Base-by-base conservation (phyloP, 2,888 invertebrate genomes). In the Phasia obesa region DNA sequence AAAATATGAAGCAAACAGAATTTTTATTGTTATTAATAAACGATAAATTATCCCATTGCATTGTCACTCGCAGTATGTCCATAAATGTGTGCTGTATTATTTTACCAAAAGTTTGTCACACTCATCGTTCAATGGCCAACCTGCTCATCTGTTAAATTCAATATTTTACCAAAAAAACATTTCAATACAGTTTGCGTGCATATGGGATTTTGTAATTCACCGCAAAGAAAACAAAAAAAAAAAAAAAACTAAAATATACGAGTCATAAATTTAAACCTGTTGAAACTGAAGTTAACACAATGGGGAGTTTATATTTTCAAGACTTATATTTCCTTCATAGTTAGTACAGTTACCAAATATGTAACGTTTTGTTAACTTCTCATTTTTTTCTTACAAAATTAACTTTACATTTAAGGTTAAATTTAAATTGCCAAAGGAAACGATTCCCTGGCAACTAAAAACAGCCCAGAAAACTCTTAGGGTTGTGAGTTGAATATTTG, bases 141-240 rank as follows among this genome's bases (percentile, higher is more conserved):
- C 21, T 49, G 19, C 64, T 49, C 47, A 47, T 27, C 13, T 17
- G 27, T 47, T 27, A 64, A 64, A 64, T 49, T 49, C 31, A 59
- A 47, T 59, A 47, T 21, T 44, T 55, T 35, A 4, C 4, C 11
- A 7, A 59, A 23, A 5, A 23, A 15, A 35, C 9, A 47, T 44
- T 59, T 57, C 31, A 27, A 47, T 15, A 70, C 11, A 0, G 4
- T 69, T n/a, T 21, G n/a, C 15, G 6, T 17, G 9, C 27, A 19
- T 35, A 35, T 35, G 35, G 35, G 9, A 11, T 35, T 35, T n/a
- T n/a, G n/a, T 35, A 35, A 11, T 35, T 31, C 1, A 35, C 35
- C 1, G 11, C 35, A 35, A 35, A 6, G 11, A 35, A 35, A 11
- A 9, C 35, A 15, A 4, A 57, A 44, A 44, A 47, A 19, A 11